A percentile compares a stretch with the other conserved stretches of the same genome.
These are phyloP conservation scores for Diogma glabrata DNA, from an alignment of 2,888 invertebrate species.

Conservation along the genomic window DNA sequence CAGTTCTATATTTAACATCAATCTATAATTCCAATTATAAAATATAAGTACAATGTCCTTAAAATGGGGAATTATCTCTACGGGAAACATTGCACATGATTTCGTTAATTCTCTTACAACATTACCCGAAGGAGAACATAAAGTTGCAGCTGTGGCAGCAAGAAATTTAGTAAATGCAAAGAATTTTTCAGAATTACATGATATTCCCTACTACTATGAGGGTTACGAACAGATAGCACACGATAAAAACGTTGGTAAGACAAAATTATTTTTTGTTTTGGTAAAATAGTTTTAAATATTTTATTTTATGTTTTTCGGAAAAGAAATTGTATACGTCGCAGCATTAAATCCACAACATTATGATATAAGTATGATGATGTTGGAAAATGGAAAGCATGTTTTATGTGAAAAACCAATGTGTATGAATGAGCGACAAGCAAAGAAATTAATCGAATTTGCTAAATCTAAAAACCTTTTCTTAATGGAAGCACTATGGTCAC, in stretches of 20 bases:
- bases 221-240: constrained; percentile 60
- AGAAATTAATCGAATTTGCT: constrained; percentile 56
- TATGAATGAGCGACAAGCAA: constrained; percentile 62
- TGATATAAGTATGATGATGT: constrained; percentile 54
- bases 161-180: constrained; percentile 53
- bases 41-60: too few species aligned
- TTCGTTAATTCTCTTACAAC: constrained; percentile 57
- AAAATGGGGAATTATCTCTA: constrained; percentile 72
- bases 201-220: constrained; percentile 55
- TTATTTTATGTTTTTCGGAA: too few species aligned
- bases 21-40: too few species aligned
- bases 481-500: constrained; percentile 85
- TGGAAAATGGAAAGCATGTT: constrained; percentile 74
- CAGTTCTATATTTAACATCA: too few species aligned
- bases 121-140: constrained; percentile 49
- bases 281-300: too few species aligned
- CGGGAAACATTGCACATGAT: constrained; percentile 72
- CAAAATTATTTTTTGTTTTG: too few species aligned
- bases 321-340: constrained; percentile 84
- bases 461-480: constrained; percentile 60
- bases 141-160: constrained; percentile 64
- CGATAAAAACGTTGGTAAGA: constrained; percentile 49
- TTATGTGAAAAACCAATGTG: constrained; percentile 86
- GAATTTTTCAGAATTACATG: constrained; percentile 57
- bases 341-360: constrained; percentile 64